These are phyloP conservation scores for Lysandra coridon DNA, from an alignment of 2,888 invertebrate species.

Conservation along the genomic window DNA sequence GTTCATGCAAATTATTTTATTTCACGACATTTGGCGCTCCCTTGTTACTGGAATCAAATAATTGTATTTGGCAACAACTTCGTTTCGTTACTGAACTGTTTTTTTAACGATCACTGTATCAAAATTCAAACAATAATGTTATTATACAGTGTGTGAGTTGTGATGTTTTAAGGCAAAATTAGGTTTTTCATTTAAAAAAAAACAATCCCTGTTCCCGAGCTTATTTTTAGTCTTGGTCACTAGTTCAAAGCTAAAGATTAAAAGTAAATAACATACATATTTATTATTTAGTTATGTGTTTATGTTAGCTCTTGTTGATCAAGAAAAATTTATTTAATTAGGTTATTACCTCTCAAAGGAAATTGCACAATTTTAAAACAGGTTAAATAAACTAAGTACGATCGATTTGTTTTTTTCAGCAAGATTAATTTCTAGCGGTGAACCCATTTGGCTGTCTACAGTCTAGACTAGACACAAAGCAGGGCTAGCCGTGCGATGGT, in stretches of 20 bases:
- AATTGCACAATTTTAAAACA: not conserved
- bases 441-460: not conserved
- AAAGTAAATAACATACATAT: not conserved
- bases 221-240: not conserved
- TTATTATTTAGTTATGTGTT: not conserved
- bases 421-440: not conserved
- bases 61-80: not conserved
- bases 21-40: conserved; percentile 23
- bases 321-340: not conserved
- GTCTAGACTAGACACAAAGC: conserved; percentile 1
- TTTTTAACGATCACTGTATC: not conserved
- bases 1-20: conserved; percentile 16
- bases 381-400: not conserved
- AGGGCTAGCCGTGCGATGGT: not conserved
- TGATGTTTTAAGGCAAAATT: not conserved
- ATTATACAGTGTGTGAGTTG: not conserved
- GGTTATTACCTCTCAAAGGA: not conserved
- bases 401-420: not conserved
- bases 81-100: not conserved
- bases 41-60: not conserved
- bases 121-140: not conserved
- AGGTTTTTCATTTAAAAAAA: too few species aligned
- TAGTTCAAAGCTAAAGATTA: not conserved
- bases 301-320: not conserved
- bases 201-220: too few species aligned